Percentiles rank a stretch among this genome's conserved stretches.
Evolutionary conservation across 1,140 invertebrate genomes (phyloP).

Genomic region (Tetramorium alpestre): DNA sequence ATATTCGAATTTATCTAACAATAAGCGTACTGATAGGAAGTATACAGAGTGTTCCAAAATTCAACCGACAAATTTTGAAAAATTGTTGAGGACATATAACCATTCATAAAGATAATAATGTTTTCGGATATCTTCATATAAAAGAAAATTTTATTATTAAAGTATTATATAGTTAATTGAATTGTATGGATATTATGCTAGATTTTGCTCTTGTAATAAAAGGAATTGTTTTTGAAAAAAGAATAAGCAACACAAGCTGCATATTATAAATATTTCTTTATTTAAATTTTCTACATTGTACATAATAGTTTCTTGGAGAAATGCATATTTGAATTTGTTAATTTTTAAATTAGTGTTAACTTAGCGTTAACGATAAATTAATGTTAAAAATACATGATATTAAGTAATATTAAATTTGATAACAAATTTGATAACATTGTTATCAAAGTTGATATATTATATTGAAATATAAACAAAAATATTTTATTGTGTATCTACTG

Average conservation of each 20-base stretch:
- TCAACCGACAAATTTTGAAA: too few species aligned
- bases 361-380: neutral
- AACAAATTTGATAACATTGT: neutral
- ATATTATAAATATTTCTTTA: too few species aligned
- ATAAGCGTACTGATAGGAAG: neutral
- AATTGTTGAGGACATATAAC: neutral
- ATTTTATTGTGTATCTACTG: neutral
- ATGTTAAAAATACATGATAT: neutral
- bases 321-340: neutral
- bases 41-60: too few species aligned
- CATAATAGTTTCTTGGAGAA: neutral
- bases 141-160: neutral
- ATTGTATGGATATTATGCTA: neutral
- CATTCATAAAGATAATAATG: neutral
- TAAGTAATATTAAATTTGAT: too few species aligned
- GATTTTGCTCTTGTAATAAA: too few species aligned
- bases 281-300: too few species aligned
- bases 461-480: neutral
- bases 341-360: neutral
- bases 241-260: too few species aligned
- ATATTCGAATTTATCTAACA: constrained; percentile 1
- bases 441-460: neutral
- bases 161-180: neutral
- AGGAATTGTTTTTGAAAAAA: too few species aligned
- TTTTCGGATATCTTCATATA: neutral